phyloP scores from a whole-genome alignment of 2,113 vertebrate genomes.

The Perca schrenkii region DNA sequence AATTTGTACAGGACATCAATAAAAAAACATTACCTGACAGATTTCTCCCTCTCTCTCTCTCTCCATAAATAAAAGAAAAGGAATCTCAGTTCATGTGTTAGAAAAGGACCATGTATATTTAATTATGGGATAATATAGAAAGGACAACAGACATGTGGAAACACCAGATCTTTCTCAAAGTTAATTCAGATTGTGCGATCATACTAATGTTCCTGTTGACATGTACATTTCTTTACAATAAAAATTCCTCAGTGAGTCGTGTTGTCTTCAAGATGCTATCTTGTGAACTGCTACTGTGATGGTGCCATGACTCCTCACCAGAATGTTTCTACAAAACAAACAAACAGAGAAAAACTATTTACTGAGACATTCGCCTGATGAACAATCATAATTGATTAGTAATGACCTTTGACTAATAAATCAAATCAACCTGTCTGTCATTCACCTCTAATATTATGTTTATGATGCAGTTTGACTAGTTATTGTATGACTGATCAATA shows the following conservation, averaged over 20 bases:
- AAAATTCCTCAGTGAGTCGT: background rate
- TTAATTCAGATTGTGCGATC: background rate
- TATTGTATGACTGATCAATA: background rate
- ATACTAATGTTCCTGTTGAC: background rate
- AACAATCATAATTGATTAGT: background rate
- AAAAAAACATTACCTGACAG: background rate
- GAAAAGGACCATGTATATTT: background rate
- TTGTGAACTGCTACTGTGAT: slow-evolving; percentile 97
- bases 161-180: background rate
- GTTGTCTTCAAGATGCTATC: slow-evolving; percentile 87
- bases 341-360: slow-evolving; percentile 18
- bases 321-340: slow-evolving; percentile 88
- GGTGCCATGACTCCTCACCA: slow-evolving; percentile 94
- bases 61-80: background rate
- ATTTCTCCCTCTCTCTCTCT: background rate
- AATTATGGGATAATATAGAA: slow-evolving; percentile 5
- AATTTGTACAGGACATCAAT: slow-evolving; percentile 15
- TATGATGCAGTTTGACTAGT: background rate
- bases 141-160: slow-evolving; percentile 16
- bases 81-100: background rate
- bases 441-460: background rate
- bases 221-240: slow-evolving; percentile 37
- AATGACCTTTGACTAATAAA: background rate
- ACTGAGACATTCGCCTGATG: background rate
- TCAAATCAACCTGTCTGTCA: background rate